Conservation (phyloP, 2,888 invertebrate genomes). For the Dolomedes plantarius region DNA sequence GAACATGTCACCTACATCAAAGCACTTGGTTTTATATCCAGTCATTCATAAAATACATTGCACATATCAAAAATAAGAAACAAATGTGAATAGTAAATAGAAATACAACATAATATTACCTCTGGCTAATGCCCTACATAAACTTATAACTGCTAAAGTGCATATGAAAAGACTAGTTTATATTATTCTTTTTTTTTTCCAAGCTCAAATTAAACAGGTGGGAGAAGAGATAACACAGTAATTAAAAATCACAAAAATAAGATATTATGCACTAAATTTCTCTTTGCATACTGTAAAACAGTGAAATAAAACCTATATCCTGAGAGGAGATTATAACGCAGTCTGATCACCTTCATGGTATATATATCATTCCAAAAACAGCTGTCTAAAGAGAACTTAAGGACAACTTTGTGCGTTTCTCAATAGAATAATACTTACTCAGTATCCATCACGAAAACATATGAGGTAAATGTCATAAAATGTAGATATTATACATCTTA, state of each 20-base stretch:
- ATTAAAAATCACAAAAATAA: neutral
- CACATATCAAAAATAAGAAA: too few species aligned
- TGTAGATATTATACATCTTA: neutral
- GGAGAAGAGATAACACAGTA: neutral
- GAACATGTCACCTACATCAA: too few species aligned
- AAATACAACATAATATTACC: too few species aligned
- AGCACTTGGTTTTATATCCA: too few species aligned
- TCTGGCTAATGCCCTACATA: too few species aligned
- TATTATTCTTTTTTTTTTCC: too few species aligned
- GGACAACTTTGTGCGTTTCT: slow-evolving; percentile 50
- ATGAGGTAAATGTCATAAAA: slow-evolving; percentile 29
- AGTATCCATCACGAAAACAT: slow-evolving; percentile 29
- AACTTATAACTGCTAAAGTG: neutral
- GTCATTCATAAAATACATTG: too few species aligned
- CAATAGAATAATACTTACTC: slow-evolving; percentile 46
- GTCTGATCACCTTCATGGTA: neutral
- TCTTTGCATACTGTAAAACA: slow-evolving; percentile 32
- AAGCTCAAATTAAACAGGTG: neutral
- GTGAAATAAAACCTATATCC: slow-evolving; percentile 37
- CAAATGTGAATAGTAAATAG: too few species aligned
- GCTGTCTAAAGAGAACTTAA: neutral
- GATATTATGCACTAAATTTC: slow-evolving; percentile 28
- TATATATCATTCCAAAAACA: slow-evolving; percentile 25
- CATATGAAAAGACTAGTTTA: neutral
- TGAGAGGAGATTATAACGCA: slow-evolving; percentile 33